Conservation (phyloP, 2,113 vertebrate genomes). For the Stegostoma tigrinum region DNA sequence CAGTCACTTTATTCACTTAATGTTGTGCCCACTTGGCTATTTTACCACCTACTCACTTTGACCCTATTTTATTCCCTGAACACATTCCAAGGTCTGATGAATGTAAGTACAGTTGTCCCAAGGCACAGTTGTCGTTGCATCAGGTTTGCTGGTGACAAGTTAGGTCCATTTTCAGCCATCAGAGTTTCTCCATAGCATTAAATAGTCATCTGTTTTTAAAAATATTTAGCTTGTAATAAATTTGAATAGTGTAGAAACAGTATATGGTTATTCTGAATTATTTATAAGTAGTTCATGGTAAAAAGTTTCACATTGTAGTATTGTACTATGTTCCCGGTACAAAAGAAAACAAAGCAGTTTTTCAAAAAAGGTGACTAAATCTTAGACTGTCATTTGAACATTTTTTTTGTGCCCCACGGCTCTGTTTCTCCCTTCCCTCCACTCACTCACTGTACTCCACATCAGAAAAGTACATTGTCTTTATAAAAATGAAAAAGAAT, state of each 20-base stretch:
- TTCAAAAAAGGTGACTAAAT: neutral
- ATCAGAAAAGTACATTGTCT: neutral
- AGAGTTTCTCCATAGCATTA: neutral
- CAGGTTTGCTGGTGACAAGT: neutral
- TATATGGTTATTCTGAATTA: neutral
- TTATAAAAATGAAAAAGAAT: neutral
- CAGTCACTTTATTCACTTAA: constrained; percentile 10
- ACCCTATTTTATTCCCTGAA: neutral
- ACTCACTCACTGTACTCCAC: neutral
- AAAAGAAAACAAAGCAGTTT: neutral
- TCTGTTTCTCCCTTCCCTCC: neutral
- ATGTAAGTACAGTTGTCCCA: constrained; percentile 18
- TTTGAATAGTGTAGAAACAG: neutral
- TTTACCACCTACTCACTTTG: constrained; percentile 36
- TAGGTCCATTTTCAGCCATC: neutral
- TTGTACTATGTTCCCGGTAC: neutral
- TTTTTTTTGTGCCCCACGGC: neutral
- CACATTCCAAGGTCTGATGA: constrained; percentile 16
- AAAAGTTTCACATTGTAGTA: neutral
- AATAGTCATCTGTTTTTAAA: neutral
- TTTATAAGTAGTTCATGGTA: neutral
- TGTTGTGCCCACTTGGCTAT: constrained; percentile 20
- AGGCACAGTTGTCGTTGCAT: neutral
- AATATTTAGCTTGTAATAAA: constrained; percentile 17
- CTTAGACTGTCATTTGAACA: too few relatives aligned